phyloP scores from a whole-genome alignment of 2,797 vertebrate genomes.

The Sitta carolinensis region DNA sequence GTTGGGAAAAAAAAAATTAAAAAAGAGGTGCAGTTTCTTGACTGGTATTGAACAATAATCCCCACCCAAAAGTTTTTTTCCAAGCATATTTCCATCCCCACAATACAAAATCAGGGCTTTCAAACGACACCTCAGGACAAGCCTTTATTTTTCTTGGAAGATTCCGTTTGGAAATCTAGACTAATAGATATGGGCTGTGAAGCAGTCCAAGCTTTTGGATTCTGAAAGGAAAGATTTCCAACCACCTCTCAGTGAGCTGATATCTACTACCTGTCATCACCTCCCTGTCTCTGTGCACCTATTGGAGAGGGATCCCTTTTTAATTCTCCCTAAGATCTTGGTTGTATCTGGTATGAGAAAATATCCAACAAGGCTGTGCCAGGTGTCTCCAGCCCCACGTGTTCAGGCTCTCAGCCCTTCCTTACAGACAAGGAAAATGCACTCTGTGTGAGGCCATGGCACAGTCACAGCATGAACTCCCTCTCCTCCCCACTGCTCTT shows the following conservation, averaged over 20 bases:
- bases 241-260: neutral
- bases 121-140: neutral
- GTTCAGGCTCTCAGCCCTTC: neutral
- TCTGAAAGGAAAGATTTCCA: neutral
- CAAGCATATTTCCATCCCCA: neutral
- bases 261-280: neutral
- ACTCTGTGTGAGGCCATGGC: neutral
- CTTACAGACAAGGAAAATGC: neutral
- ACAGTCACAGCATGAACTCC: neutral
- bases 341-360: neutral
- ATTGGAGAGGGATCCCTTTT: neutral
- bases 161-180: neutral
- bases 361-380: neutral
- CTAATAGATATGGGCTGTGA: neutral
- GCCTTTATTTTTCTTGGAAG: neutral
- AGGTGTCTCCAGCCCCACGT: neutral
- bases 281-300: neutral
- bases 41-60: neutral
- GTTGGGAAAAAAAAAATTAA: accelerated
- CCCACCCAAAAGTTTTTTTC: neutral
- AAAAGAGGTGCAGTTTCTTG: neutral
- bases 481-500: neutral
- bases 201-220: neutral
- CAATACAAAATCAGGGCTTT: neutral
- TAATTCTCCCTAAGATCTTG: neutral